These are phyloP conservation scores for Xestia c-nigrum DNA, from an alignment of 2,888 invertebrate species.

Conservation along the genomic window DNA sequence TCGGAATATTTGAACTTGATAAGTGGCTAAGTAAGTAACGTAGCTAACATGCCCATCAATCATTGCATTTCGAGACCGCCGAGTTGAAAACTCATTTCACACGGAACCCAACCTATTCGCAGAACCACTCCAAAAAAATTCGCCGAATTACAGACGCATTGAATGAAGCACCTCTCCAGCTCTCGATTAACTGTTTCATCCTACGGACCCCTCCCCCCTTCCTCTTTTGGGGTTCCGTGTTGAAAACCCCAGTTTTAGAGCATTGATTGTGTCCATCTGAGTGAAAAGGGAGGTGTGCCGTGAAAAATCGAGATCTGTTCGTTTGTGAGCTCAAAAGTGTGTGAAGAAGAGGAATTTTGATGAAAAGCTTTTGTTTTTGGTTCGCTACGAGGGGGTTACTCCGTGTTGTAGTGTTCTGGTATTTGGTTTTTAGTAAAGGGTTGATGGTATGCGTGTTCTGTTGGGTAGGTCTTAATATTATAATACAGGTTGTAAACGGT, in stretches of 20 bases:
- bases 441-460: not conserved
- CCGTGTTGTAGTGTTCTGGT: not conserved
- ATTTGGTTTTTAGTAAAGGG: not conserved
- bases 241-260: conserved; percentile 30
- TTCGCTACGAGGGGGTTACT: not conserved
- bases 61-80: not conserved
- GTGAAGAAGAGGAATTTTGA: conserved; percentile 45
- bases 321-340: conserved; percentile 43
- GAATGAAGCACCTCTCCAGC: conserved; percentile 48
- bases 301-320: conserved; percentile 62
- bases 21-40: not conserved
- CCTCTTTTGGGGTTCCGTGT: conserved; percentile 29
- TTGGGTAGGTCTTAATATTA: not conserved
- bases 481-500: not conserved
- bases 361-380: conserved; percentile 34
- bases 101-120: conserved; percentile 25
- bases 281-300: conserved; percentile 46
- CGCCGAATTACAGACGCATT: conserved; percentile 45
- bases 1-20: not conserved
- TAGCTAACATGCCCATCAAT: not conserved
- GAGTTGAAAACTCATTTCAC: not conserved
- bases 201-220: conserved; percentile 37
- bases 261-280: conserved; percentile 46
- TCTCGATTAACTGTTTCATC: conserved; percentile 63
- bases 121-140: conserved; percentile 16